phyloP scores from a whole-genome alignment of 2,113 vertebrate species.

The Tragelaphus buxtoni region DNA sequence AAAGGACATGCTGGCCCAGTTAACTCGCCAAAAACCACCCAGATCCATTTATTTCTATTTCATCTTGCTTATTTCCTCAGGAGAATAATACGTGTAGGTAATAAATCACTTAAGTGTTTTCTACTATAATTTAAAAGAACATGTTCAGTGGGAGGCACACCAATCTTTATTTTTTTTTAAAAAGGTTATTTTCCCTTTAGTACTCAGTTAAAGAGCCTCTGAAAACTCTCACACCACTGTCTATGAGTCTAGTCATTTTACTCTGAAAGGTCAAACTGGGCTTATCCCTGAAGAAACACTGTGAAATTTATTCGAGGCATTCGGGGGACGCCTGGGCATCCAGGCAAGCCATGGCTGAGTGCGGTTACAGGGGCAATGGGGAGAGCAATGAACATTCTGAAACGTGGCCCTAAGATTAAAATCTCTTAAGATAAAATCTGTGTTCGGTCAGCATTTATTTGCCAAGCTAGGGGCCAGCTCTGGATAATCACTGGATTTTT shows the following conservation, averaged over 20 bases:
- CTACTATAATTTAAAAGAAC: neutral
- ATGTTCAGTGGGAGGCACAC: neutral
- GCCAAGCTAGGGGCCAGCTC: neutral
- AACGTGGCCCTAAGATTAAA: neutral
- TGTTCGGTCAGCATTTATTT: neutral
- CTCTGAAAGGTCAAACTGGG: neutral
- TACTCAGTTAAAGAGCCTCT: neutral
- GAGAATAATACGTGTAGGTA: neutral
- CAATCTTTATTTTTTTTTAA: neutral
- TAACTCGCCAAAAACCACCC: slow-evolving; percentile 16
- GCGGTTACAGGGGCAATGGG: neutral
- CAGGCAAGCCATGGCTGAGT: neutral
- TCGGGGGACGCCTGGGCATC: neutral
- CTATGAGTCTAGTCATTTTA: neutral
- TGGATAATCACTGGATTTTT: neutral
- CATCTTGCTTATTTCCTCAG: slow-evolving; percentile 44
- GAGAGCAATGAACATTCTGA: neutral
- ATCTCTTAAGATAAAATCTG: neutral
- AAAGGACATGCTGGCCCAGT: slow-evolving; percentile 18
- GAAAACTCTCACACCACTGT: neutral
- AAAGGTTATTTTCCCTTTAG: neutral
- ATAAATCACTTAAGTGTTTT: neutral
- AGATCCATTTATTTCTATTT: slow-evolving; percentile 51
- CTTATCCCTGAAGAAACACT: neutral
- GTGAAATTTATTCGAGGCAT: neutral